Evolutionary conservation across 2,113 vertebrate species (phyloP).

Genomic region (Microtus montanus): DNA sequence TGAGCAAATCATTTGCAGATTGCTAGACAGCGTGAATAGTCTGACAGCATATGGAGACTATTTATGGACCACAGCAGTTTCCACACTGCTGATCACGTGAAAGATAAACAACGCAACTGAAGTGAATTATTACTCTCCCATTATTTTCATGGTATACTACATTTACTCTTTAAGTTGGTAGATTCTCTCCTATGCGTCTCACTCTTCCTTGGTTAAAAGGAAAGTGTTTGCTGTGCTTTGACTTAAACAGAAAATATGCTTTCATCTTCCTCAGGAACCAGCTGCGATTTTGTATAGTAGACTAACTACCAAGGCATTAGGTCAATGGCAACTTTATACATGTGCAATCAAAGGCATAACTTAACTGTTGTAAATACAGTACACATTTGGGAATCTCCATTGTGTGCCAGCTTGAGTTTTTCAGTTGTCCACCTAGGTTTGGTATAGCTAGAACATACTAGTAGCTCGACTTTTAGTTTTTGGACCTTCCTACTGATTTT

Average conservation of each 20-base stretch:
- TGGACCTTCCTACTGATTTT: neutral
- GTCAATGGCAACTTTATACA: neutral
- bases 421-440: neutral
- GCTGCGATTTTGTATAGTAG: slow-evolving; percentile 1
- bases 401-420: neutral
- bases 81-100: slow-evolving; percentile 51
- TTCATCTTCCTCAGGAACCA: neutral
- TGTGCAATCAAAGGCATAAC: neutral
- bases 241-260: slow-evolving; percentile 19
- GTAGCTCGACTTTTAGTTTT: neutral
- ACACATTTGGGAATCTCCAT: neutral
- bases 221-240: slow-evolving; percentile 10
- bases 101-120: slow-evolving; percentile 65
- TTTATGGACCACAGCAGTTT: slow-evolving; percentile 69
- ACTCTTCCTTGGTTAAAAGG: neutral
- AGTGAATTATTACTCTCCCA: slow-evolving; percentile 61
- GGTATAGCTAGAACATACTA: neutral
- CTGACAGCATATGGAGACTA: slow-evolving; percentile 71
- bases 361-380: too few relatives aligned
- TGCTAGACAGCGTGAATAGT: slow-evolving; percentile 65
- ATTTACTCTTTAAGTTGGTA: slow-evolving; percentile 55
- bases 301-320: slow-evolving; percentile 11
- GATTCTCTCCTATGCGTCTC: neutral
- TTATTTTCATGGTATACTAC: slow-evolving; percentile 59
- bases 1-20: slow-evolving; percentile 74